Evolutionary conservation across 35 echinoderm and acorn worm species (phyloP).

Genomic region (Patiria miniata): DNA sequence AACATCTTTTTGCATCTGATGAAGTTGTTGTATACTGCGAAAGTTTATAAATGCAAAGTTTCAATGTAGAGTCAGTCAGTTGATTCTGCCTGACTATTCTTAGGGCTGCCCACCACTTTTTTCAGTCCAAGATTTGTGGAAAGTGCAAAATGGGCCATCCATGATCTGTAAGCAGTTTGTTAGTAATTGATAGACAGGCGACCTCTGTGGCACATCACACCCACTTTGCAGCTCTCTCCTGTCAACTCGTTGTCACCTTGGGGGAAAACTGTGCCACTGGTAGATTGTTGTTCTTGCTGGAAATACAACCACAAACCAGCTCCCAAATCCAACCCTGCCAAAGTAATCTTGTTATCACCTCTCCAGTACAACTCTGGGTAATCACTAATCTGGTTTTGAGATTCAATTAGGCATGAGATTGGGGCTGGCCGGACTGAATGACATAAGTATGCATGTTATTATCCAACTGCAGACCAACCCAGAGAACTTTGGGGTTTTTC

Average conservation of each 20-base stretch:
- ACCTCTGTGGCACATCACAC: neutral
- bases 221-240: neutral
- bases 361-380: neutral
- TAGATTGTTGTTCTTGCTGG: neutral
- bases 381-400: neutral
- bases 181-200: conserved; percentile 1
- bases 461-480: too few relatives aligned
- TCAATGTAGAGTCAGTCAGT: too few relatives aligned
- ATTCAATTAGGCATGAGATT: conserved; percentile 27
- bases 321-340: neutral
- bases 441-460: neutral
- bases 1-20: too few relatives aligned
- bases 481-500: too few relatives aligned
- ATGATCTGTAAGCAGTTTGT: too few relatives aligned
- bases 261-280: neutral
- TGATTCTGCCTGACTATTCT: too few relatives aligned
- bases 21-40: too few relatives aligned
- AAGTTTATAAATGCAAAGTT: too few relatives aligned
- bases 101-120: too few relatives aligned
- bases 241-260: neutral
- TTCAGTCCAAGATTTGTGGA: too few relatives aligned
- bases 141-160: too few relatives aligned
- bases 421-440: neutral
- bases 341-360: neutral
- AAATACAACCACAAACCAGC: neutral